Percentiles rank a stretch among this genome's conserved stretches.
These are phyloP conservation scores for Smutsia gigantea DNA, from an alignment of 2,797 vertebrate genomes.

Conservation along the genomic window DNA sequence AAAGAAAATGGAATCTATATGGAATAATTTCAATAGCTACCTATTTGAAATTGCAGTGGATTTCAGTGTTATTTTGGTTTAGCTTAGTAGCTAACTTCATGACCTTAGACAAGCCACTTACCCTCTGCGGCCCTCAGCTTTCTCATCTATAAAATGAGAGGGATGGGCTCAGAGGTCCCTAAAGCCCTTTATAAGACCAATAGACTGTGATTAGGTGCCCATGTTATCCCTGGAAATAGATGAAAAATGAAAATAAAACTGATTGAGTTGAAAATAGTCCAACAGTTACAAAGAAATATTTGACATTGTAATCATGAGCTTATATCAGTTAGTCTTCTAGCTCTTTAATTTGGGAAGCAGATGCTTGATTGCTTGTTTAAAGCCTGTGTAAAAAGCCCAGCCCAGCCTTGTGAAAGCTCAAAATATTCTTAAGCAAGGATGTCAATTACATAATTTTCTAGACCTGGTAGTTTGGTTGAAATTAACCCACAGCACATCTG, in stretches of 20 bases:
- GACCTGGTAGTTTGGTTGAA: slow-evolving; percentile 57
- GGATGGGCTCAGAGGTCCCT: neutral
- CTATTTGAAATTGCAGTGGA: neutral
- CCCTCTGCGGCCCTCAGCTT: neutral
- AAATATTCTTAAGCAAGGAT: slow-evolving; percentile 66
- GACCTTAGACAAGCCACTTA: slow-evolving; percentile 11
- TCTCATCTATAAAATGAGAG: slow-evolving; percentile 44
- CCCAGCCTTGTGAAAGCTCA: slow-evolving; percentile 43
- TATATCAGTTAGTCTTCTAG: slow-evolving; percentile 49
- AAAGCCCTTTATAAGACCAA: neutral
- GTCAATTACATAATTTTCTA: slow-evolving; percentile 66
- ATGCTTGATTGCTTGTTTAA: slow-evolving; percentile 74
- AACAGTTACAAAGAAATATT: slow-evolving; percentile 67
- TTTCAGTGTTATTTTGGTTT: neutral
- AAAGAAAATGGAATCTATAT: neutral
- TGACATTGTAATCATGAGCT: slow-evolving; percentile 63
- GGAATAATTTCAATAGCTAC: neutral
- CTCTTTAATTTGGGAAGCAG: slow-evolving; percentile 75
- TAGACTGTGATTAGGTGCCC: slow-evolving; percentile 21
- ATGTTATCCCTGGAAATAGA: slow-evolving; percentile 50
- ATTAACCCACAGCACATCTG: slow-evolving; percentile 58
- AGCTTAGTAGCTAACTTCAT: neutral
- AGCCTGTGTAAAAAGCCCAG: slow-evolving; percentile 29
- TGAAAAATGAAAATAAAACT: slow-evolving; percentile 70
- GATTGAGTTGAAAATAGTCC: slow-evolving; percentile 67